Evolutionary conservation across 2,888 invertebrate genomes (phyloP), one percentile per base, ranked within the genome.

Genomic region (Agrotis clavis): DNA sequence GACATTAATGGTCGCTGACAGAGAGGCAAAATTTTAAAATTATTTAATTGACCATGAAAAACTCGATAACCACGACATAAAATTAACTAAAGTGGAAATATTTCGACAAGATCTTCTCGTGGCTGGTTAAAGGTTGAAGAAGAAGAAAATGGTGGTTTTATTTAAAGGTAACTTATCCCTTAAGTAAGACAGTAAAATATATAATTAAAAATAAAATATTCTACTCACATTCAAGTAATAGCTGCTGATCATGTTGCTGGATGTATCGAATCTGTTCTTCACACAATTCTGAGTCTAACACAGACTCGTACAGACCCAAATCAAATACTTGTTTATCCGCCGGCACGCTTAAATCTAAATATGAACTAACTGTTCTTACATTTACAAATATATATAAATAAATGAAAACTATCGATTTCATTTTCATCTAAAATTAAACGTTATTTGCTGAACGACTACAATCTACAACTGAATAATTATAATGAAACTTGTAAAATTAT

Each of bases 201-300:
- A n/a, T n/a, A n/a, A n/a, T n/a, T n/a, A 35, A 35, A 35, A 7
- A 35, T 35, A 35, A 7, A 6, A 18, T 25, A 11, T 18, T 53
- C 35, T 81, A 94, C 94, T 94, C 81, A 94, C 95, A 94, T 82
- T 79, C 79, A 21, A 86, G 72, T n/a, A 89, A 76, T 11, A 94
- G 76, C 2, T 77, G 0, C 0, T 84, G 80, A 69, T 90, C 83
- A 70, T 91, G 87, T 4, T 77, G 75, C 4, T 80, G 51, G 47
- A 94, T 85, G 71, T 89, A 89, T 5, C 57, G 63, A 25, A 94
- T 79, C 79, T 95, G 94, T 41, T 85, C 77, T 18, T 84, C 73
- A 86, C 95, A 95, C 51, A 91, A 67, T 61, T 91, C 88, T 11
- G 87, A 60, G 84, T 95, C 90, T 50, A 95, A 79, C 11, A 92